A percentile compares a stretch with the other conserved stretches of the same genome.
phyloP scores from a whole-genome alignment of 2,797 vertebrate species.

The Sebastes elongatus region DNA sequence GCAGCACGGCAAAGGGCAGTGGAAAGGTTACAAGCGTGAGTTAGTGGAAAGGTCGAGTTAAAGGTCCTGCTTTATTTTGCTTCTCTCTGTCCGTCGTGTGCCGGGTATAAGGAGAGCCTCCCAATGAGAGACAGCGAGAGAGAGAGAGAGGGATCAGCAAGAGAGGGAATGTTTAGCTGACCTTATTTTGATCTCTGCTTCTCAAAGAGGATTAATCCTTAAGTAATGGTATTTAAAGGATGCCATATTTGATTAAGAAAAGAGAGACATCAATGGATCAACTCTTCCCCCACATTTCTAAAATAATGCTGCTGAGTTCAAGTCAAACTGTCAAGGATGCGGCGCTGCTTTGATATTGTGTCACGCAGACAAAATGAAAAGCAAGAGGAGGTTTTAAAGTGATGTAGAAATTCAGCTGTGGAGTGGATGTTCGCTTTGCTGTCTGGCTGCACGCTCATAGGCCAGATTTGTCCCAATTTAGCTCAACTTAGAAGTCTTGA shows the following conservation, averaged over 20 bases:
- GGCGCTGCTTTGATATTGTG: background rate
- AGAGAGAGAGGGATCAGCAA: conserved; percentile 13
- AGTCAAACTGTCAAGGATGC: conserved; percentile 15
- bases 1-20: conserved; percentile 80
- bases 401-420: background rate
- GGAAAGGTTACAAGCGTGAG: conserved; percentile 80
- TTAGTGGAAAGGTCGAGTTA: conserved; percentile 82
- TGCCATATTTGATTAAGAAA: conserved; percentile 59
- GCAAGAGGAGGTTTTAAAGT: conserved; percentile 16
- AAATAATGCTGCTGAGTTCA: conserved; percentile 28
- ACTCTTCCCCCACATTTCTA: background rate
- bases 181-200: conserved; percentile 71
- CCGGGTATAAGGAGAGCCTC: conserved; percentile 60
- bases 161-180: conserved; percentile 61
- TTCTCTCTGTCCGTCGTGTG: conserved; percentile 52
- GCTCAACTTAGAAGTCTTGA: background rate
- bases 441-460: background rate
- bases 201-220: conserved; percentile 68
- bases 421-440: background rate
- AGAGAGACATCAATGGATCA: conserved; percentile 39
- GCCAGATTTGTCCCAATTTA: background rate
- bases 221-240: conserved; percentile 68
- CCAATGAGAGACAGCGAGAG: conserved; percentile 49
- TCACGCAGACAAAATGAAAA: conserved; percentile 9
- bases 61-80: conserved; percentile 79